Evolutionary conservation across 2,888 invertebrate genomes (phyloP), one percentile per base, ranked within the genome.

Genomic region (Lasioglossum zephyrum): DNA sequence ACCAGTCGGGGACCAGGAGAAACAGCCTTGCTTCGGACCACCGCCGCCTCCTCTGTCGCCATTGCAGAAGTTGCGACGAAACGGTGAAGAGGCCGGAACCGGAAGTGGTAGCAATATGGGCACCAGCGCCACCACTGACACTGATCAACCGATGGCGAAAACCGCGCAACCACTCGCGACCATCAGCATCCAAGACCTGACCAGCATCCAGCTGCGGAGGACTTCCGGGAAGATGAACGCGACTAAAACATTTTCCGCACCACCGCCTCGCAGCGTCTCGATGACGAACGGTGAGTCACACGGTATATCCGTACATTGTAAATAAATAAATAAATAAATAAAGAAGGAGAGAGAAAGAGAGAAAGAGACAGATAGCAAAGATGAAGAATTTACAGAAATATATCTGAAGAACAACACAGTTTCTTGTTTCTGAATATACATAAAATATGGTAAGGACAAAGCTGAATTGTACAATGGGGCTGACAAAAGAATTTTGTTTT

Each of bases 181-280:
- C 78, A 98, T 98, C 94, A 98, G 98, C 94, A 97, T 97, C 93
- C 98, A 98, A 89, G 98, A 98, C 93, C 96, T 98, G 49, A 97
- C 98, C 91, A 97, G 98, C 86, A 98, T 98, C 0, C 97, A 97
- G 95, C 95, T 98, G 87, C 96, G 98, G 73, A 97, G 98, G 89
- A 97, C 97, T 11, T 97, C 97, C 85, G 89, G 91, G 22, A 97
- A 97, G 91, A 96, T 97, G 94, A 96, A 97, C 86, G 97, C 97
- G 22, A 96, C 97, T 4, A 98, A 98, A 95, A 98, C 98, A 0
- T 96, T 98, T 92, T 98, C 98, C n/a, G 98, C 98, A n/a, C 97
- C 97, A 13, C 96, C 96, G 6, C 96, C 96, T 0, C 96, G 98
- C 79, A 97, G 97, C 91, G 96, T 98, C 92, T 97, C 97, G 92